Evolutionary conservation across 2,888 invertebrate species (phyloP), one percentile per base, ranked within the genome.

Genomic region (Agrotis clavis): DNA sequence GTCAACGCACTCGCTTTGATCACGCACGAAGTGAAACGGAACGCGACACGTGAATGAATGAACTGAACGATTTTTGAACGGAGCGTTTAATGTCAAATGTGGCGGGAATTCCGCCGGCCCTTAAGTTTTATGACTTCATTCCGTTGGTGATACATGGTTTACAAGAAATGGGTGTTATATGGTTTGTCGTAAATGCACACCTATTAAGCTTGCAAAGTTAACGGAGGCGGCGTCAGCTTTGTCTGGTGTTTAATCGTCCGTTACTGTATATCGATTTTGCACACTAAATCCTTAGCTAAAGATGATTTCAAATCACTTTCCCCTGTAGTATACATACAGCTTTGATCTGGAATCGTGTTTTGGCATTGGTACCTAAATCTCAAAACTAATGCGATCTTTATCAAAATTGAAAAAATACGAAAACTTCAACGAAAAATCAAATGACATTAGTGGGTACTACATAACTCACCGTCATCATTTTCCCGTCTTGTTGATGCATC

Each of bases 1-100:
- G 92, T 93, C 94, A 92, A 90, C 94, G 93, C 89, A 84, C 88
- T 85, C 90, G 90, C 95, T 95, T 95, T 95, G 95, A 95, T 95
- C 95, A 91, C 89, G 88, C 77, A 72, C 75, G 85, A 90, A 91
- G 90, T 92, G 93, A 91, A 94, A 93, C 95, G 95, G 92, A 94
- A 93, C 94, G 93, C 83, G 83, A 82, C 87, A 87, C 84, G 85
- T 83, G 85, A 88, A 87, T 87, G 91, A 88, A 86, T 83, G 86
- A 86, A 85, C 81, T 90, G 92, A 92, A 91, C 90, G 92, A 89
- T 94, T 94, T 90, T 86, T 92, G 93, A 94, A 94, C 94, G 95
- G 90, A 88, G 90, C 89, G 92, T 90, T 94, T 94, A 93, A 92
- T 91, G 92, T 92, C 92, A 92, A 95, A 95, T 94, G 93, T 92